Evolutionary conservation across 1,140 invertebrate genomes (phyloP).

Genomic region (Nebria ingens): DNA sequence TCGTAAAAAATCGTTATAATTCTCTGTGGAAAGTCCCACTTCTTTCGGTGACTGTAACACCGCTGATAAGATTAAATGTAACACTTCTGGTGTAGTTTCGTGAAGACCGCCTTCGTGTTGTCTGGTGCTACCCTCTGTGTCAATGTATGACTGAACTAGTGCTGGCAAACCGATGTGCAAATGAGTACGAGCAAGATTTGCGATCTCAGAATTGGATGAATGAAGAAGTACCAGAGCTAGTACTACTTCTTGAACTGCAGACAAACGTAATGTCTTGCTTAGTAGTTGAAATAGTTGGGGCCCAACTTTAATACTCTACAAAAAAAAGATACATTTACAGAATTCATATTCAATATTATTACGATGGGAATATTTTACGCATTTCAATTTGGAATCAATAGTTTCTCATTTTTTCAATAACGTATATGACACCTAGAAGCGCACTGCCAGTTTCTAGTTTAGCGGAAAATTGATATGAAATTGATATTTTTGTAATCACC

Average conservation of each 20-base stretch:
- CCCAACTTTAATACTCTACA: conserved; percentile 63
- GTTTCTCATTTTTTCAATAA: no score
- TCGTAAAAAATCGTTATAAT: conserved; percentile 69
- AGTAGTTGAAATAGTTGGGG: conserved; percentile 69
- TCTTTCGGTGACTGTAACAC: conserved; percentile 44
- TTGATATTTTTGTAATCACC: no score
- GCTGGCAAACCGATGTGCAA: conserved; percentile 73
- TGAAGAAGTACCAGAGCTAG: conserved; percentile 74
- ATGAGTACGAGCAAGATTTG: conserved; percentile 60
- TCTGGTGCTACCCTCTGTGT: conserved; percentile 57
- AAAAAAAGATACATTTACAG: conserved; percentile 20
- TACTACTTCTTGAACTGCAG: conserved; percentile 78
- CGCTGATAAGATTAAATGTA: conserved; percentile 68
- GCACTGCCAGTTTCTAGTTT: no score
- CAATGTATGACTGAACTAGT: conserved; percentile 72
- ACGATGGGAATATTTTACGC: not conserved
- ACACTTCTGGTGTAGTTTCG: conserved; percentile 77
- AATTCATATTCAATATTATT: conserved; percentile 8
- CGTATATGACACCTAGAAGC: no score
- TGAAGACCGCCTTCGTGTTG: conserved; percentile 71
- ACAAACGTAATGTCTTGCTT: conserved; percentile 72
- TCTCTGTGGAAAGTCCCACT: conserved; percentile 53
- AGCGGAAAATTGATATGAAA: no score
- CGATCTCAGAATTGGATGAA: conserved; percentile 65
- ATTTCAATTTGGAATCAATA: no score